Evolutionary conservation across 1,140 invertebrate genomes (phyloP), one percentile per base, ranked within the genome.

Genomic region (Acromyrmex heyeri): DNA sequence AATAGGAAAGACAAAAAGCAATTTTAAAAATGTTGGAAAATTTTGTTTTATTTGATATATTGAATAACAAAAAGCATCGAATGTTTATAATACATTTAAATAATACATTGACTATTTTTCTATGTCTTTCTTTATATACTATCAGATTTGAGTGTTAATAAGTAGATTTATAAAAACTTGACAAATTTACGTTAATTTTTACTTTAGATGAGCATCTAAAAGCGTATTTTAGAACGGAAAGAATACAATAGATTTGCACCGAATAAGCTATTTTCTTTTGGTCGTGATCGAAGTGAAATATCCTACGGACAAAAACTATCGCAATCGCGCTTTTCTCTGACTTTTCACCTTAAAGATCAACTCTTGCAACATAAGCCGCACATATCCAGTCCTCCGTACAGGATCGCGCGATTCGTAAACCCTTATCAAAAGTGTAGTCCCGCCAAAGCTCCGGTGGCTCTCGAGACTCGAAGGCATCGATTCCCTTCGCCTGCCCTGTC

Each of bases 401-500:
- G 82, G 70, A 88, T 91, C 69, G 64, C 70, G 83, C 65, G 85
- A 90, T 72, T 78, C 76, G 73, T 85, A 65, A 77, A 92, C 91
- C 91, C 91, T 93, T 91, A 92, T 92, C 91, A 93, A 90, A 92
- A 83, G 34, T 34, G 61, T 50, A 87, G 85, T 85, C 72, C 77
- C 59, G 73, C 12, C 57, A 78, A 67, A 88, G 57, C 69, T 90
- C 24, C 50, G 18, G 48, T 38, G 21, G 85, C 61, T 89, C 61
- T 61, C 73, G 79, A 88, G 48, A 85, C 69, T 75, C 67, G 72
- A 87, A 82, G 91, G 88, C 82, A 76, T 78, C 87, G 83, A 91
- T 64, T 70, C 57, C 34, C 53, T 57, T 53, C 53, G 81, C 57
- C 27, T 50, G 79, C 61, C 53, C 62, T 77, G 75, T 72, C 34